Evolutionary conservation across 2,888 invertebrate genomes (phyloP), one percentile per base, ranked within the genome.

Genomic region (Caenorhabditis angaria): DNA sequence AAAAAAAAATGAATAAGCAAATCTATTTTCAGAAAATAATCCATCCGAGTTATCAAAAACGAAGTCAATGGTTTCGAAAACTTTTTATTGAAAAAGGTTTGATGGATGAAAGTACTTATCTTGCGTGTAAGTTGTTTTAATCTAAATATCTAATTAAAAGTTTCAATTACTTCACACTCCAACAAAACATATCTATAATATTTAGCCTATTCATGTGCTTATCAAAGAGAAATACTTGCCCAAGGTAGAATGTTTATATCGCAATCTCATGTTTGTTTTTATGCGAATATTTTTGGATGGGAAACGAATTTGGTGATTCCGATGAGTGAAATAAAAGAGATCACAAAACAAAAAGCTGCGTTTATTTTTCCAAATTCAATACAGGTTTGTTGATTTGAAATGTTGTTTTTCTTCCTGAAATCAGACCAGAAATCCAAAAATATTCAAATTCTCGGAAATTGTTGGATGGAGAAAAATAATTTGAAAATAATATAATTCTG

Each of bases 221-320:
- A 96, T 51, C 97, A 97, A 89, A 93, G 94, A 87, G 97, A 97
- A 88, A 96, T 97, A 87, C 90, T 97, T 74, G 93, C 94, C 8
- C 97, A 97, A 88, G 97, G 97, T 20, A 92, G 97, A 28, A 91
- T 97, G 85, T 97, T 96, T 90, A 93, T 96, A 57, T 94, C 96
- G 0, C 94, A 94, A 90, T 94, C 94, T 89, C 94, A 93, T 91
- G 91, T 97, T 71, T 96, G 96, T 89, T 97, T 97, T 90, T 94
- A 97, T 90, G 95, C 97, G 25, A 97, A 95, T 89, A 96, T 97
- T 88, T 95, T 97, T 89, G 92, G 94, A 22, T 77, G 75, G 75
- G 78, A 78, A 53, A 78, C 73, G 20, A 24, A 60, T 89, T 91
- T 95, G 75, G 92, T 91, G 61, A 91, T 96, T 61, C 92, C 92